Percentiles rank a stretch among this genome's conserved stretches.
These are phyloP conservation scores for Calcarius lapponicus DNA, from an alignment of 2,797 vertebrate species.

Conservation along the genomic window DNA sequence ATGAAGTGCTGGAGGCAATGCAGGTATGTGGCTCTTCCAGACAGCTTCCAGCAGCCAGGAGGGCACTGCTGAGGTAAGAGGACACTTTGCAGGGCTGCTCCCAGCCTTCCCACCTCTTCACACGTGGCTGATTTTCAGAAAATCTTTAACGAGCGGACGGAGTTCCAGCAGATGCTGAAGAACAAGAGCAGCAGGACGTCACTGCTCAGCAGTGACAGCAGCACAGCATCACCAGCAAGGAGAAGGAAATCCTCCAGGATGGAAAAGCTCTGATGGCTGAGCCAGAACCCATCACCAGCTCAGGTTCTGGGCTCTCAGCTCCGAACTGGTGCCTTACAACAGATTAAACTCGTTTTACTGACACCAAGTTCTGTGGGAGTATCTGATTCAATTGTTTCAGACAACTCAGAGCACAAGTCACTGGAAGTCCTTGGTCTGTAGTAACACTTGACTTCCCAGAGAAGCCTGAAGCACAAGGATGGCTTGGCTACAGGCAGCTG, in stretches of 20 bases:
- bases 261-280: rapidly evolving
- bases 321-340: background rate
- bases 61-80: background rate
- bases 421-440: background rate
- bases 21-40: constrained; percentile 50
- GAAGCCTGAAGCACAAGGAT: background rate
- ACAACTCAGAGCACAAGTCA: background rate
- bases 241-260: background rate
- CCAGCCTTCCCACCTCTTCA: background rate
- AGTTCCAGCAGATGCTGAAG: constrained; percentile 64
- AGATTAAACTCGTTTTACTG: background rate
- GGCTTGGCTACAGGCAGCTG: background rate
- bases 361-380: background rate
- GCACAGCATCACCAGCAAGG: rapidly evolving
- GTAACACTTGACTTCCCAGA: background rate
- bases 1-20: constrained; percentile 69
- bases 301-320: background rate
- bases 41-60: background rate
- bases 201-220: background rate
- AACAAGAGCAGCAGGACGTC: constrained; percentile 55
- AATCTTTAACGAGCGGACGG: constrained; percentile 60
- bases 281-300: too few relatives aligned
- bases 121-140: constrained; percentile 34
- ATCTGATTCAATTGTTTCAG: background rate
- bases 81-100: background rate